Evolutionary conservation across 1,140 invertebrate genomes (phyloP).

Genomic region (Parapsyche elsis): DNA sequence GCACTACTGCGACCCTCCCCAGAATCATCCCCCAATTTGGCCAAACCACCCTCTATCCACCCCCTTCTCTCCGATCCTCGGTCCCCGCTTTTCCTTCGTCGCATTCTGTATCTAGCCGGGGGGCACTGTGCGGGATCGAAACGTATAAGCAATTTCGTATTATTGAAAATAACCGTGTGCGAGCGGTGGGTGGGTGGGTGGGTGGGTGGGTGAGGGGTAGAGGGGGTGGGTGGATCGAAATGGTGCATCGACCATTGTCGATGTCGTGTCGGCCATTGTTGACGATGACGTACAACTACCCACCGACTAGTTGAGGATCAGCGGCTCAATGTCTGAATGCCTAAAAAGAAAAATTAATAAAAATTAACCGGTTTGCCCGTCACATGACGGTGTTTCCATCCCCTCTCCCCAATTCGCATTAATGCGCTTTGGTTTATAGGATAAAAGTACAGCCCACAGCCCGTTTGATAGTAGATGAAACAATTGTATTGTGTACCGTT

Average conservation of each 20-base stretch:
- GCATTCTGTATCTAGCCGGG: constrained; percentile 28
- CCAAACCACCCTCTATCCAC: constrained; percentile 2
- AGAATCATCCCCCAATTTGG: constrained; percentile 53
- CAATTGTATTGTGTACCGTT: too few species aligned
- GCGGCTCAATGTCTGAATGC: not conserved
- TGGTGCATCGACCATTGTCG: constrained; percentile 8
- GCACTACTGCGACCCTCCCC: constrained; percentile 44
- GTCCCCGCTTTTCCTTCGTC: not conserved
- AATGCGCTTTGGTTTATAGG: too few species aligned
- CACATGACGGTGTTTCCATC: too few species aligned
- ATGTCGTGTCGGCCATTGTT: not conserved
- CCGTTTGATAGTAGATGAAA: too few species aligned
- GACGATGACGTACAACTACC: not conserved
- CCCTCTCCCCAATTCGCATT: too few species aligned
- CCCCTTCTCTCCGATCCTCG: not conserved
- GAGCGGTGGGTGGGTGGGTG: constrained; percentile 22
- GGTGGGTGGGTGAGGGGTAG: not conserved
- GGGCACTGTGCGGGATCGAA: constrained; percentile 44
- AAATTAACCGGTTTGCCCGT: too few species aligned
- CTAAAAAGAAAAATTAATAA: constrained; percentile 1
- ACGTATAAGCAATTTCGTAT: constrained; percentile 53
- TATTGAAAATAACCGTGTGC: constrained; percentile 53
- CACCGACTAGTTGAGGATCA: too few species aligned
- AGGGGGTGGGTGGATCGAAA: constrained; percentile 24
- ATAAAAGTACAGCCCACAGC: too few species aligned